Evolutionary conservation across 2,797 vertebrate genomes (phyloP).

Genomic region (Cirrhinus mrigala): DNA sequence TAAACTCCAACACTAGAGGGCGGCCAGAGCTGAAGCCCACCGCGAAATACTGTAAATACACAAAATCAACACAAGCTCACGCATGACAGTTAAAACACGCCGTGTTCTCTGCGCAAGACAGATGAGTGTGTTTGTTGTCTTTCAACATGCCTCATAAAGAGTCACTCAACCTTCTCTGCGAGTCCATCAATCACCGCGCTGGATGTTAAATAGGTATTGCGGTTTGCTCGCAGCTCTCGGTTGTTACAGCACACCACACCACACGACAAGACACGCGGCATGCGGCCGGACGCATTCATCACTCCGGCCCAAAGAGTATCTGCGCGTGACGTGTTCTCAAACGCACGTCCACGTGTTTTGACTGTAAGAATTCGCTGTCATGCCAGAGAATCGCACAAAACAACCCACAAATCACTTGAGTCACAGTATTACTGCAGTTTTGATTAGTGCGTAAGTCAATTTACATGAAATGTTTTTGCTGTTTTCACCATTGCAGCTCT

Average conservation of each 20-base stretch:
- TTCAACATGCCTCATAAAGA: constrained; percentile 40
- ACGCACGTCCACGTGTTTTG: background rate
- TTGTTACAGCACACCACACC: background rate
- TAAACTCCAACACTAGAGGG: constrained; percentile 17
- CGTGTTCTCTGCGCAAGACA: constrained; percentile 3
- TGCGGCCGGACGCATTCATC: background rate
- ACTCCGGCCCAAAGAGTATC: background rate
- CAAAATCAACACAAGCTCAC: background rate
- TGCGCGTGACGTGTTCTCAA: background rate
- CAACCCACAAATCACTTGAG: background rate
- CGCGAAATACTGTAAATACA: background rate
- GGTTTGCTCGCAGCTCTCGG: background rate
- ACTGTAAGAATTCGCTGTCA: background rate
- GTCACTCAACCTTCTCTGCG: background rate
- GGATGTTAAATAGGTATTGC: constrained; percentile 20
- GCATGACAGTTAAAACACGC: background rate
- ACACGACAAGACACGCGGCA: background rate
- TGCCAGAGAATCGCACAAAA: background rate
- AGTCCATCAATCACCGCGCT: background rate
- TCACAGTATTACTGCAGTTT: background rate
- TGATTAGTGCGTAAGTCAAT: background rate
- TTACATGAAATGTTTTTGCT: background rate
- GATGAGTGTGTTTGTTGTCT: constrained; percentile 28
- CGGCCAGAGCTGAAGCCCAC: background rate
- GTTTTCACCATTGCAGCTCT: background rate